Conservation (phyloP, 2,113 vertebrate species). For the Equus przewalskii region DNA sequence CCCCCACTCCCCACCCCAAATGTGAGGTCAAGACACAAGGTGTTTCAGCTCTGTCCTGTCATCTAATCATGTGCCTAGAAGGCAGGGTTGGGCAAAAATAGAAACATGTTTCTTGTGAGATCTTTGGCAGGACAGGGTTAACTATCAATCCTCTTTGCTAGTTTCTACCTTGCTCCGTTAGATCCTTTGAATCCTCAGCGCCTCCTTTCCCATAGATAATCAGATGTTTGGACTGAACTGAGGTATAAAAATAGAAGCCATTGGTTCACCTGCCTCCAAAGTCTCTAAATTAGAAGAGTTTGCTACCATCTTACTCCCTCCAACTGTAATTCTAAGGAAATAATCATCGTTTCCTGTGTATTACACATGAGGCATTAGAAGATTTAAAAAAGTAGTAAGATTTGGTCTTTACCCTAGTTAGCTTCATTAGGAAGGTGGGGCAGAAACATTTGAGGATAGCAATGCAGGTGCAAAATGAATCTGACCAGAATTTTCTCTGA, state of each 20-base stretch:
- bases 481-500: constrained; percentile 15
- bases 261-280: constrained; percentile 1
- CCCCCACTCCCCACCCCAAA: background rate
- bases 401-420: constrained; percentile 20
- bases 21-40: background rate
- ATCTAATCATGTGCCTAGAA: background rate
- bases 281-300: constrained; percentile 18
- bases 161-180: background rate
- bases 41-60: background rate
- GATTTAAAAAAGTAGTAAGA: background rate
- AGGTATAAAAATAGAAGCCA: background rate
- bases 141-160: background rate
- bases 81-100: background rate
- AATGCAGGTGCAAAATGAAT: background rate
- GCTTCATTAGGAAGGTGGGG: background rate
- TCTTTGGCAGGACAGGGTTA: background rate
- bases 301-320: background rate
- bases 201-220: background rate
- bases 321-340: constrained; percentile 42
- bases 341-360: constrained; percentile 6
- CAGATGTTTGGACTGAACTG: background rate
- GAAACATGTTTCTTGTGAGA: background rate
- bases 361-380: background rate
- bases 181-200: background rate
- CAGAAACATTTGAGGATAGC: background rate